Evolutionary conservation across 53 echinoderm and acorn worm genomes (phyloP), one percentile per base, ranked within the genome.

Genomic region (Temnopleurus reevesii): DNA sequence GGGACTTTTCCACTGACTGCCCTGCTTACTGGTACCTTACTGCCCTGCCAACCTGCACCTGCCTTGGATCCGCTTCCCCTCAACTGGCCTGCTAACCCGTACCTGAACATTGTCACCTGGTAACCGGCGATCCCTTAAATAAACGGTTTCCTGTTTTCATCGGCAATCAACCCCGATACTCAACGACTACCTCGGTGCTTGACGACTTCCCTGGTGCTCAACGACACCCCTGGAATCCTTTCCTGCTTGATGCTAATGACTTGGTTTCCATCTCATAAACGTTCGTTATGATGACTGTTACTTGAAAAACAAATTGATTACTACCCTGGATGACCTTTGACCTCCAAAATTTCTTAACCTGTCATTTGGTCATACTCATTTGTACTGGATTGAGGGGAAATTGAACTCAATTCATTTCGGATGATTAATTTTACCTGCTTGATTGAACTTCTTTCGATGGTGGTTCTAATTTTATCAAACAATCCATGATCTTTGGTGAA

Each of bases 31-130:
- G 45, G 35, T 45, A 76, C 76, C 76, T 45, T 29, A n/a, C n/a
- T n/a, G n/a, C 55, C 56, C 83, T 83, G 83, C 34, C 46, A 79
- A 79, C 4, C 23, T 46, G 35, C 35, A 76, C 76, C 76, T 45
- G 41, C n/a, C n/a, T n/a, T n/a, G n/a, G n/a, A n/a, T n/a, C n/a
- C n/a, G n/a, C n/a, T n/a, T n/a, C n/a, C n/a, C n/a, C n/a, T n/a
- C n/a, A n/a, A n/a, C n/a, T n/a, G n/a, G n/a, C n/a, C n/a, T n/a
- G n/a, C n/a, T n/a, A n/a, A n/a, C n/a, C n/a, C n/a, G n/a, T n/a
- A n/a, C n/a, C n/a, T n/a, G n/a, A 43, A 38, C 76, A n/a, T 8
- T 8, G 58, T 58, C 13, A 76, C 76, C 45, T 45, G 76, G 43
- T 46, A 28, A 17, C 30, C 23, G 46, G 46, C 26, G 19, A 45